phyloP scores from a whole-genome alignment of 2,797 vertebrate species.

The Brachymystax lenok region DNA sequence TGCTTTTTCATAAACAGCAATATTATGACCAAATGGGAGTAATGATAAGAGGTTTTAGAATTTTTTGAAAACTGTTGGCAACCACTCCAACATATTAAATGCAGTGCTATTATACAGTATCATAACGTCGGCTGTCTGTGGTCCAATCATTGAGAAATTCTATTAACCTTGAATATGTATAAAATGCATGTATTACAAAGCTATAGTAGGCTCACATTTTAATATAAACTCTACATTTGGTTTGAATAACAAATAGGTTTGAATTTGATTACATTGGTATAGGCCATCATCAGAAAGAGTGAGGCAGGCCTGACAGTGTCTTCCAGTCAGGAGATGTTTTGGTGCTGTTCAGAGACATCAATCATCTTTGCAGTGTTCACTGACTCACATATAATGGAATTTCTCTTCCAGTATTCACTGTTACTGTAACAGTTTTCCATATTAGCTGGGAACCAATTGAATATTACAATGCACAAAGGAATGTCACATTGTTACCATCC shows the following conservation, averaged over 20 bases:
- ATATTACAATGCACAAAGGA: conserved; percentile 4
- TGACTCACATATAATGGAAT: background rate
- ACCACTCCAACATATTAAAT: background rate
- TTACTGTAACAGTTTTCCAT: background rate
- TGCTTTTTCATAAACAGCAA: no score
- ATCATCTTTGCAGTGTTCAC: background rate
- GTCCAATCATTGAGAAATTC: background rate
- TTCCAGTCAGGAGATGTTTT: background rate
- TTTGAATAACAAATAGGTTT: background rate
- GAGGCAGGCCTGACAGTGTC: background rate
- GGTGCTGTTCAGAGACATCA: background rate
- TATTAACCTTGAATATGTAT: background rate
- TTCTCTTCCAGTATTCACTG: background rate
- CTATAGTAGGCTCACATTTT: background rate
- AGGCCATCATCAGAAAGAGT: no score
- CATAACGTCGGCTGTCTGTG: no score
- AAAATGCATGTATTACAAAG: background rate
- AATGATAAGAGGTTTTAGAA: background rate
- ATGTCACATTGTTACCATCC: background rate
- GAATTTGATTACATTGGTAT: background rate
- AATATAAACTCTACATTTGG: background rate
- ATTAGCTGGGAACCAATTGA: background rate
- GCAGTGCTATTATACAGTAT: no score
- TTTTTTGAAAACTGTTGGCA: background rate
- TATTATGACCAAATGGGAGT: background rate